Conservation (phyloP, 2,888 invertebrate species). For the Ceratothoa steindachneri region DNA sequence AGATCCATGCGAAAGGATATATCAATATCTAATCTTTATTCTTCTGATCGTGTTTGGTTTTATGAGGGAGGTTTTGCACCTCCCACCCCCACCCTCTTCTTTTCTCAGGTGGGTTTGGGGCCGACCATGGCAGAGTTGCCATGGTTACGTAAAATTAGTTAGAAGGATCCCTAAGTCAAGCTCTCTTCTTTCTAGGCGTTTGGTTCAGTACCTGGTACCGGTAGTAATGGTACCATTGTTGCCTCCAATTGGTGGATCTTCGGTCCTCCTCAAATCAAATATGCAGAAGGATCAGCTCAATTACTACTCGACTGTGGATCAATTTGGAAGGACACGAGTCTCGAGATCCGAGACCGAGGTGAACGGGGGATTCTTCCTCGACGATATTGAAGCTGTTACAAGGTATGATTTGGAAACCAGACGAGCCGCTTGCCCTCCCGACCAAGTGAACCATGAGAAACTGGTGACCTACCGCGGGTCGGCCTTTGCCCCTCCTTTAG, state of each 20-base stretch:
- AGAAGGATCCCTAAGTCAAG: no score
- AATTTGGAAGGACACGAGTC: background rate
- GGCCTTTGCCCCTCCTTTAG: background rate
- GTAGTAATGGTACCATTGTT: background rate
- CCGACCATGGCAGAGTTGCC: no score
- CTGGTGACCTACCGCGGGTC: background rate
- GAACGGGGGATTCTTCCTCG: constrained; percentile 3
- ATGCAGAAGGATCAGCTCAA: background rate
- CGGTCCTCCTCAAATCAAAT: background rate
- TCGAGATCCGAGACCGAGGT: background rate
- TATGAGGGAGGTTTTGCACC: no score
- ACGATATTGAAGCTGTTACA: constrained; percentile 17
- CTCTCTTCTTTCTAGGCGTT: no score
- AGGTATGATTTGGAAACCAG: background rate
- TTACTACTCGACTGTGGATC: background rate
- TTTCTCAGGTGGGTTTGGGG: no score
- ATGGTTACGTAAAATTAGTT: no score
- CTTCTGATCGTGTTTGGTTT: no score
- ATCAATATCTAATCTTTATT: no score
- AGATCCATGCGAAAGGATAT: no score
- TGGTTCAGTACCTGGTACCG: background rate
- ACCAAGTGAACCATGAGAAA: background rate
- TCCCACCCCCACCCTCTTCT: no score
- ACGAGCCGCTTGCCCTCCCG: background rate
- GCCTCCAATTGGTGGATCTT: background rate